These are phyloP conservation scores for Oryzias dopingdopingensis DNA, from an alignment of 2,797 vertebrate species.

Conservation along the genomic window DNA sequence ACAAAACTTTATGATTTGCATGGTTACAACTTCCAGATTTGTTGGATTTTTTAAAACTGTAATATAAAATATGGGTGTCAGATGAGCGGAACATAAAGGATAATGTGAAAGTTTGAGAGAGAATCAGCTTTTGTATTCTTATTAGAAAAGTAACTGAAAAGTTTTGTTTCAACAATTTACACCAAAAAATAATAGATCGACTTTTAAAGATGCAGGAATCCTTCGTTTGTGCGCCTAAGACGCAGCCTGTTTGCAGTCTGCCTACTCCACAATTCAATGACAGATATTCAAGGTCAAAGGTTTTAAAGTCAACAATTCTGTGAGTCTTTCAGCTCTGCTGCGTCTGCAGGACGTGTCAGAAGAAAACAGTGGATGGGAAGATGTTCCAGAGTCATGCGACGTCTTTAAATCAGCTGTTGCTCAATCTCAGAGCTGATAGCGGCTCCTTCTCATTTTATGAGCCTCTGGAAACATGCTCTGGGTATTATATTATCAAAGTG, in stretches of 20 bases:
- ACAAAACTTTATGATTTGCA: too few relatives aligned
- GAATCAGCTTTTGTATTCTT: too few relatives aligned
- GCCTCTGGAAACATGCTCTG: constrained; percentile 62
- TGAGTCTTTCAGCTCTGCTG: constrained; percentile 31
- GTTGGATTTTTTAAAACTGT: too few relatives aligned
- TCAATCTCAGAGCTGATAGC: constrained; percentile 63
- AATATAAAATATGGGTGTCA: too few relatives aligned
- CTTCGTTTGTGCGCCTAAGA: too few relatives aligned
- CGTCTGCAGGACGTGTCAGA: constrained; percentile 37
- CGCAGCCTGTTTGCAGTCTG: background rate
- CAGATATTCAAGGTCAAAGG: constrained; percentile 37
- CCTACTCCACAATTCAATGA: constrained; percentile 25
- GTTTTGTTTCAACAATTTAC: too few relatives aligned
- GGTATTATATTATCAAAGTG: constrained; percentile 73
- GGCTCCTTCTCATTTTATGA: constrained; percentile 60
- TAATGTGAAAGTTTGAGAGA: too few relatives aligned
- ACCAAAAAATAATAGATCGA: too few relatives aligned
- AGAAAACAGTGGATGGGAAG: constrained; percentile 33
- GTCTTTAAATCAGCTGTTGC: constrained; percentile 55
- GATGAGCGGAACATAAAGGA: too few relatives aligned
- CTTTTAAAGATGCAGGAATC: too few relatives aligned
- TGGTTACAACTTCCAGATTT: too few relatives aligned
- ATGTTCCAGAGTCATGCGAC: constrained; percentile 46
- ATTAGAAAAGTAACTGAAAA: too few relatives aligned
- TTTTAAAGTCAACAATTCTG: constrained; percentile 39